Percentiles rank a stretch among this genome's conserved stretches.
These are phyloP conservation scores for Drosophila miranda DNA, from an alignment of 1,140 invertebrate genomes.

Conservation along the genomic window DNA sequence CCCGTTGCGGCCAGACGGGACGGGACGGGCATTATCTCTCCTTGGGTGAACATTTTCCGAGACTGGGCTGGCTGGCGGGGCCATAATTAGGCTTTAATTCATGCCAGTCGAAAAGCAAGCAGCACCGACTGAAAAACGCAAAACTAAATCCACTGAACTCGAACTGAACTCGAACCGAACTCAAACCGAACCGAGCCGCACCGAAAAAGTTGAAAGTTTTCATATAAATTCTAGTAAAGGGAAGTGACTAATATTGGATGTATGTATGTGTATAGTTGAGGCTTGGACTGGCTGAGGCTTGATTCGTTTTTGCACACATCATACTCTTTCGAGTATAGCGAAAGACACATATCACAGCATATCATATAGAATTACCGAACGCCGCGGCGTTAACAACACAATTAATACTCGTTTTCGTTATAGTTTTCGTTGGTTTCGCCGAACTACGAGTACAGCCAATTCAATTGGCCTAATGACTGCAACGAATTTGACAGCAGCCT, in stretches of 20 bases:
- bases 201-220: slow-evolving; percentile 30
- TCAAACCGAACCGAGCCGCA: slow-evolving; percentile 8
- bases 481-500: slow-evolving; percentile 69
- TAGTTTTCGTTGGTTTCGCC: slow-evolving; percentile 27
- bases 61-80: slow-evolving; percentile 45
- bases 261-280: neutral
- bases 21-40: slow-evolving; percentile 53
- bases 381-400: slow-evolving; percentile 70
- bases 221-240: slow-evolving; percentile 74
- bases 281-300: slow-evolving; percentile 1
- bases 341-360: slow-evolving; percentile 24
- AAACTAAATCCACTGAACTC: slow-evolving; percentile 13
- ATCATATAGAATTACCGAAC: slow-evolving; percentile 58
- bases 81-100: slow-evolving; percentile 73
- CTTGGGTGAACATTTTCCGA: slow-evolving; percentile 49
- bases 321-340: neutral
- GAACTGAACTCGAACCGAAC: slow-evolving; percentile 1
- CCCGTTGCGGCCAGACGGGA: slow-evolving; percentile 61
- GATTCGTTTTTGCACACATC: no score
- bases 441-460: slow-evolving; percentile 26
- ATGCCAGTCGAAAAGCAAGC: slow-evolving; percentile 33
- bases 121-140: slow-evolving; percentile 5
- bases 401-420: slow-evolving; percentile 53
- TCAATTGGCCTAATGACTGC: slow-evolving; percentile 75
- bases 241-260: slow-evolving; percentile 68